Conservation (phyloP, 2,113 vertebrate species). For the Galemys pyrenaicus region DNA sequence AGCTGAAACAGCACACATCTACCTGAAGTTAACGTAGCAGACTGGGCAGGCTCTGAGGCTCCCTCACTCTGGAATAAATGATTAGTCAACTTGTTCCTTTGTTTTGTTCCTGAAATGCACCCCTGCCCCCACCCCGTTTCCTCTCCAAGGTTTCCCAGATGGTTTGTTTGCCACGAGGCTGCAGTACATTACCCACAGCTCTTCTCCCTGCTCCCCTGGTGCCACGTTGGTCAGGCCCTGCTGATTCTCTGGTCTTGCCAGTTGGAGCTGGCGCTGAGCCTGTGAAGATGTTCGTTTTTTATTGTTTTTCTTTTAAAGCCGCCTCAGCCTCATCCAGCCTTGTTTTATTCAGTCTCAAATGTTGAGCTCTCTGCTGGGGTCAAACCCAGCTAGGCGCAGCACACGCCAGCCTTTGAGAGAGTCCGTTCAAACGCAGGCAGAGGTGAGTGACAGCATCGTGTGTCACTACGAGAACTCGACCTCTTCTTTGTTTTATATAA, state of each 20-base stretch:
- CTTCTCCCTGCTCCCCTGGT: background rate
- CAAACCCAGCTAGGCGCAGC: background rate
- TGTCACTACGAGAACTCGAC: constrained; percentile 51
- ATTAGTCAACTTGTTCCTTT: constrained; percentile 53
- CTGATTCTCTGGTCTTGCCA: constrained; percentile 52
- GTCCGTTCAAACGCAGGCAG: background rate
- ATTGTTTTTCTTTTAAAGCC: background rate
- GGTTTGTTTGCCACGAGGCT: constrained; percentile 37
- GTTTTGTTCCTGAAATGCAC: constrained; percentile 43
- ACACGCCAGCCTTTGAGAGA: background rate
- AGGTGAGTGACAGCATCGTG: constrained; percentile 49
- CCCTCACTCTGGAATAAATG: constrained; percentile 59
- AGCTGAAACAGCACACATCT: constrained; percentile 18
- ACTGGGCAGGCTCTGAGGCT: background rate
- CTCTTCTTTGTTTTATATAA: constrained; percentile 51
- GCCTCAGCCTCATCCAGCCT: background rate
- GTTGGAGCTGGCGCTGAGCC: constrained; percentile 42
- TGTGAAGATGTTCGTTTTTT: constrained; percentile 50
- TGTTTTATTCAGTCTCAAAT: background rate
- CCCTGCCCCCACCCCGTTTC: constrained; percentile 26
- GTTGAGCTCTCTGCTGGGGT: background rate
- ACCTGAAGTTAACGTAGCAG: constrained; percentile 23
- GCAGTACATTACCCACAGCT: background rate
- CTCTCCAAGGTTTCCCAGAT: background rate
- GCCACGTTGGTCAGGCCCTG: background rate